Base-by-base conservation (phyloP, 2,888 invertebrate genomes). In the Aphidoletes aphidimyza region DNA sequence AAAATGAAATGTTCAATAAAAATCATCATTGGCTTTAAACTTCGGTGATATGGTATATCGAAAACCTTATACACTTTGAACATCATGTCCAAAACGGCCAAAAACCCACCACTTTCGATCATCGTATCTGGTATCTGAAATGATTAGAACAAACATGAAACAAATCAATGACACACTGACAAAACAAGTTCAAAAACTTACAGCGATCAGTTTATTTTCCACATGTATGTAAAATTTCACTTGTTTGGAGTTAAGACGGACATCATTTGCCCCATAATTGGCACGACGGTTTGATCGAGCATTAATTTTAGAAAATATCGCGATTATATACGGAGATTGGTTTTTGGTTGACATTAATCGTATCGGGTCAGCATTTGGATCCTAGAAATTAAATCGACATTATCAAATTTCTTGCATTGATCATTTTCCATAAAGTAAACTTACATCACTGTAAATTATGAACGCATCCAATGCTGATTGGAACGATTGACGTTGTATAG, bases 211-310 rank as follows among this genome's bases (percentile, higher is more conserved):
- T 19, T 54, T 54, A 54, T 54, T 54, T n/a, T 8, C 22, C 5
- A 54, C 54, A 54, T 54, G 54, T n/a, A 54, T 54, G 54, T 14
- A 54, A 54, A n/a, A 54, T 54, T n/a, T 54, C 54, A 19, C 22
- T 54, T 54, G 54, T 19, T 54, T n/a, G 9, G 22, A 54, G 22
- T 54, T 14, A 6, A 42, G 42, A 6, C 14, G 42, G 14, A 9
- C 14, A 9, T 42, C 8, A 42, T 42, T 14, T 42, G 6, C 42
- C 14, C 14, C 42, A n/a, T n/a, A n/a, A 14, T 6, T 14, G 6
- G 8, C 42, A 42, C 42, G 42, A 6, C 42, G 42, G 14, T 6
- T 42, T 42, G 42, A 42, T 6, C 14, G 42, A 42, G 42, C 42
- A 42, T 42, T 54, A 6, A 19, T 6, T 54, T 17, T n/a, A 6